Base-by-base conservation (phyloP, 2,888 invertebrate genomes). In the Stratiomys singularior region DNA sequence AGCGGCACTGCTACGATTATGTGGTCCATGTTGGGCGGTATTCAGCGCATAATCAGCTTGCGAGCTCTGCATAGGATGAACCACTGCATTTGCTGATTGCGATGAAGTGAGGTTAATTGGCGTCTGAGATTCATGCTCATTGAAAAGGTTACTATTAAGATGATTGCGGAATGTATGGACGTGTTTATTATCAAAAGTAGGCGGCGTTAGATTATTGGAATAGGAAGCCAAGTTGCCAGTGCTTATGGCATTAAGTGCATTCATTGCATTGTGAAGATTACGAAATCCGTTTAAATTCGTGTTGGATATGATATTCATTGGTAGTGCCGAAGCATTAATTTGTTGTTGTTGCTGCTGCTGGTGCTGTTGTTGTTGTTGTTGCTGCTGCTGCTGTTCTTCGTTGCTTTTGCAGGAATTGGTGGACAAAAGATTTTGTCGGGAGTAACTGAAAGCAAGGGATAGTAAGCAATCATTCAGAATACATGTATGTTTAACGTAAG, bases 371-470 rank as follows among this genome's bases (percentile, higher is more conserved):
- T 79, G 82, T 47, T 79, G 82, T 30, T 85, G 83, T n/a, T 84
- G 85, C 82, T 90, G 90, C 84, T 91, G 91, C 7, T 90, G 89
- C 78, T 91, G 87, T 83, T 91, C 92, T 82, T 93, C 93, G 83
- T 92, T 93, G 83, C 92, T 93, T 87, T 95, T 95, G 81, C 85
- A 85, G 0, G 84, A 85, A 84, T 90, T 90, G 76, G 92, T 91
- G 56, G 94, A 94, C 64, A 96, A 89, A 78, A 96, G 90, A 87
- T 96, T 96, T 88, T 96, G 96, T 76, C 96, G 92, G 47, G 96
- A 96, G 86, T 96, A 96, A 86, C 95, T 96, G 89, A 77, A 90
- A 89, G 86, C 83, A 71, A 37, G 37, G 9, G n/a, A n/a, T n/a
- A n/a, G n/a, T n/a, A n/a, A n/a, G n/a, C n/a, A n/a, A n/a, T n/a